phyloP scores from a whole-genome alignment of 2,113 vertebrate species.

The Vulpes lagopus region DNA sequence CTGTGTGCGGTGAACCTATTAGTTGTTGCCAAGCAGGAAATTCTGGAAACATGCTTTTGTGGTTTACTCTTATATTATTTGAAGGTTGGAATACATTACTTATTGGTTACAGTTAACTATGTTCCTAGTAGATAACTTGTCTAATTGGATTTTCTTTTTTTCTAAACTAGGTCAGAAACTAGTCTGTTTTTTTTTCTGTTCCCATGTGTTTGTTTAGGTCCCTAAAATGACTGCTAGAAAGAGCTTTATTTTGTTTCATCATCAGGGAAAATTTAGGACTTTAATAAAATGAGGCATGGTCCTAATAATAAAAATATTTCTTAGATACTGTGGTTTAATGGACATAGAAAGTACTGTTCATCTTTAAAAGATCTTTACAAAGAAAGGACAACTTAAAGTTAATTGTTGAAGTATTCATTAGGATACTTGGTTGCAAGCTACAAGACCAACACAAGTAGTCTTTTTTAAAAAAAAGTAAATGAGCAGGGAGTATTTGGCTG shows the following conservation, averaged over 20 bases:
- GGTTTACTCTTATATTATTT: background rate
- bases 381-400: background rate
- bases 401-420: background rate
- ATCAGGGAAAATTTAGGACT: background rate
- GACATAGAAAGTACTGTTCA: background rate
- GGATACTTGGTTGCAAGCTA: background rate
- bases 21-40: background rate
- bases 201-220: background rate
- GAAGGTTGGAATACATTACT: background rate
- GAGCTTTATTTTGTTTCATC: background rate
- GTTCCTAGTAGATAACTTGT: background rate
- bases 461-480: background rate
- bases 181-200: background rate
- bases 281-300: background rate
- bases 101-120: background rate
- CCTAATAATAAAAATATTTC: background rate
- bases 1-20: background rate
- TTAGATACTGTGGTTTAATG: background rate
- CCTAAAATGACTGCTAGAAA: background rate
- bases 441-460: background rate
- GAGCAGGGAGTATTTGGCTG: background rate
- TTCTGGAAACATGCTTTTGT: background rate
- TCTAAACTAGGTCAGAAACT: conserved; percentile 32
- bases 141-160: background rate
- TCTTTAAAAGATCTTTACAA: background rate